Evolutionary conservation across 2,888 invertebrate species (phyloP).

Genomic region (Standfussiana lucernea): DNA sequence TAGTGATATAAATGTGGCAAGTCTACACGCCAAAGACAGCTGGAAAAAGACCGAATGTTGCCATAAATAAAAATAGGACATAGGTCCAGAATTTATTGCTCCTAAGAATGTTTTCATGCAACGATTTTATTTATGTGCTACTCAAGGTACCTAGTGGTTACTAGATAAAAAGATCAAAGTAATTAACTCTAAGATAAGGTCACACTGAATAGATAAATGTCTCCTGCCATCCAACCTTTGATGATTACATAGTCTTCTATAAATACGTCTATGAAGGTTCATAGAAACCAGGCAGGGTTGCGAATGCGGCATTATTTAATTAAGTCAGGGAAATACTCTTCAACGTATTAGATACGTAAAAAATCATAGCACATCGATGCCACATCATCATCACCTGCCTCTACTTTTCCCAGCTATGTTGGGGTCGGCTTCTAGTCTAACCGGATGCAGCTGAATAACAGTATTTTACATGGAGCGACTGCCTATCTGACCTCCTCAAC

Average conservation of each 20-base stretch:
- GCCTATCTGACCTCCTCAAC: no score
- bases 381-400: not conserved
- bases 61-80: conserved; percentile 42
- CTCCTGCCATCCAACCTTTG: not conserved
- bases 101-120: conserved; percentile 30
- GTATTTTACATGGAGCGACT: not conserved
- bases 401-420: not conserved
- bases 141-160: conserved; percentile 12
- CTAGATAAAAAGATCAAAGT: conserved; percentile 26
- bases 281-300: not conserved
- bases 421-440: not conserved
- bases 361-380: not conserved
- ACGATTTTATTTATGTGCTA: conserved; percentile 33
- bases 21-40: conserved; percentile 32
- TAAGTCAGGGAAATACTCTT: not conserved
- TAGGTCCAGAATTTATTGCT: conserved; percentile 40
- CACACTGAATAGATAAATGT: conserved; percentile 25
- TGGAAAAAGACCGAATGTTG: conserved; percentile 25
- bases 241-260: not conserved
- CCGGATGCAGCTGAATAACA: not conserved
- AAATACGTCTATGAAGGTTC: not conserved
- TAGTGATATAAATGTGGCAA: conserved; percentile 44
- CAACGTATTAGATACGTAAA: not conserved
- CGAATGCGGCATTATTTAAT: not conserved
- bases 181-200: conserved; percentile 28